Evolutionary conservation across 1,140 invertebrate species (phyloP), one percentile per base, ranked within the genome.

Genomic region (Daktulosphaira vitifoliae): DNA sequence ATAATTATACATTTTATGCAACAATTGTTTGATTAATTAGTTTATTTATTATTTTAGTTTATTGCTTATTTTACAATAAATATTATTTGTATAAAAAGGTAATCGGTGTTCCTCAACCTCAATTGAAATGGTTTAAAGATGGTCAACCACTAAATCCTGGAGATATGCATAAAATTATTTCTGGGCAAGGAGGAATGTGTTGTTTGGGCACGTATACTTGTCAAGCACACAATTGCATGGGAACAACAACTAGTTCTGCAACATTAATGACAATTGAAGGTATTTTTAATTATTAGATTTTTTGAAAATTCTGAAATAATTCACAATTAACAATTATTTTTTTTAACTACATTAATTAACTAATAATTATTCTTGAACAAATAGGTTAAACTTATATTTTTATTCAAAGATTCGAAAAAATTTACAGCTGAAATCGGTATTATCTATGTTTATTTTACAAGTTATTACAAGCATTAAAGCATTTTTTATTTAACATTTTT

Each of bases 161-260:
- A 1, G 90, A 94, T 72, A 92, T 93, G 71, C 90, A 93, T 73
- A 81, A 85, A 73, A 93, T 93, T 38, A 92, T 90, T 68, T 90
- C 89, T 2, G 88, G 88, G 1, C 86, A 89, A 76, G 89, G 90
- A 76, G 89, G 90, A 1, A 91, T 87, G 9, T 92, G 90, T 70
- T 92, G 89, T 69, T 76, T 94, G 37, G 94, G 93, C 22, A 92
- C 89, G 1, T 96, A 96, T 70, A 92, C 90, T 0, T 96, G 93
- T 75, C 90, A 95, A 77, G 92, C 92, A 0, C 81, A 82, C 66
- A 95, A 95, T 74, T 93, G 90, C 71, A 95, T 92, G 88, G 92
- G 92, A 4, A 84, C 86, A 16, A 87, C 91, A 0, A 85, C 86
- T 22, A 92, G 89, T 74, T 91, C 89, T 1, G 90, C 90, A 1